phyloP scores from a whole-genome alignment of 2,888 invertebrate genomes.

The Nasonovia ribisnigri region DNA sequence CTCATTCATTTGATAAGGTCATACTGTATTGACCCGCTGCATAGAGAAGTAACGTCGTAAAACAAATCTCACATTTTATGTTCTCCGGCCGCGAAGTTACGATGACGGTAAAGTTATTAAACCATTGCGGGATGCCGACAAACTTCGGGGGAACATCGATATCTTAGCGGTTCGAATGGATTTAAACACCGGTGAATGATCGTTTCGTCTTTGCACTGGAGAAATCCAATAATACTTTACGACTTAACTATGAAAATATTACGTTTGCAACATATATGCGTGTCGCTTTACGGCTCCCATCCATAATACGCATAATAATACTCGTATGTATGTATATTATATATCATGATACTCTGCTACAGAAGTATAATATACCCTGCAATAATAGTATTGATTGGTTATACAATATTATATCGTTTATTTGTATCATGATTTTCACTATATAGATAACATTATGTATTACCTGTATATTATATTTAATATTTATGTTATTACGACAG shows the following conservation, averaged over 20 bases:
- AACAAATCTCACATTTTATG: conserved; percentile 54
- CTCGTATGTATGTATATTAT: not conserved
- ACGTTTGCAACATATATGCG: not conserved
- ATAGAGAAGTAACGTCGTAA: conserved; percentile 31
- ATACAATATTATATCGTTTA: not conserved
- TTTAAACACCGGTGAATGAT: conserved; percentile 36
- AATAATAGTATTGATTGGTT: not conserved
- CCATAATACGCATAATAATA: not conserved
- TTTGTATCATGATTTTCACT: not conserved
- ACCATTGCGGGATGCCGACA: conserved; percentile 42
- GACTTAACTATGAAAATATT: conserved; percentile 10
- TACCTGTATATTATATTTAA: too few species aligned
- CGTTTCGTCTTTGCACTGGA: conserved; percentile 8
- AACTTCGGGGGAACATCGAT: conserved; percentile 50
- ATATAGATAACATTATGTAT: not conserved
- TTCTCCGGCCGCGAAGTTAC: conserved; percentile 35
- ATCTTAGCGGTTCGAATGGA: not conserved
- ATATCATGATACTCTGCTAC: not conserved
- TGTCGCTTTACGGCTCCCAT: conserved; percentile 14
- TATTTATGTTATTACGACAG: not conserved
- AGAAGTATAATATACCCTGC: not conserved
- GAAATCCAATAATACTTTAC: conserved; percentile 49
- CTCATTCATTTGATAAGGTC: conserved; percentile 49
- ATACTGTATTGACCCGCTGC: conserved; percentile 19
- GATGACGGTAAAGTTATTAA: conserved; percentile 47